phyloP scores from a whole-genome alignment of 2,888 invertebrate species.

The Amphiduros pacificus region DNA sequence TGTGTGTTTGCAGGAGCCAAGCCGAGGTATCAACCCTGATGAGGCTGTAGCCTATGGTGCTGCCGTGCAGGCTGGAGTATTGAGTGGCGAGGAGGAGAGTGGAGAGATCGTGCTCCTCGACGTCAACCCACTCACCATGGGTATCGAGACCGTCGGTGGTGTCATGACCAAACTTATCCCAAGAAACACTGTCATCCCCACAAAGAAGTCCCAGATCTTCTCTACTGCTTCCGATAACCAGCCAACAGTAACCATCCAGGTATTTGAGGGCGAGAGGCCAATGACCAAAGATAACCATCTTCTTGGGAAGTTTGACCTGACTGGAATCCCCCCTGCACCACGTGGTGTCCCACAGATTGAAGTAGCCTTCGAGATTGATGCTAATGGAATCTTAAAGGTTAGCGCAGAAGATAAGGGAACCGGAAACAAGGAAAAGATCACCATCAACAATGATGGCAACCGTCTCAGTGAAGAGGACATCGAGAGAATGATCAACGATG shows the following conservation, averaged over 20 bases:
- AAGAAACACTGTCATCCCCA: constrained; percentile 97
- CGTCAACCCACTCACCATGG: constrained; percentile 97
- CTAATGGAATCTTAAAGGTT: constrained; percentile 64
- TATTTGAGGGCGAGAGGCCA: constrained; percentile 96
- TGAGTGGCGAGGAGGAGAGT: constrained; percentile 95
- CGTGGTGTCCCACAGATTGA: constrained; percentile 62
- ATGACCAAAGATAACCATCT: constrained; percentile 99
- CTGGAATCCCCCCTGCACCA: constrained; percentile 84
- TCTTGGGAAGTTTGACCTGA: constrained; percentile 96
- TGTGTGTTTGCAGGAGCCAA: constrained; percentile 75
- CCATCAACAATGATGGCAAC: constrained; percentile 98
- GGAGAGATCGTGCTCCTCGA: constrained; percentile 93
- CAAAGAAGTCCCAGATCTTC: constrained; percentile 99
- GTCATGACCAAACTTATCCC: constrained; percentile 99
- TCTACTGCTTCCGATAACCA: constrained; percentile 99
- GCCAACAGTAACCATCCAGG: constrained; percentile 96
- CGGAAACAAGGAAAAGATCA: constrained; percentile 97
- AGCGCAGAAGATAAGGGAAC: constrained; percentile 99
- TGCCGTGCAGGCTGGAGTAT: constrained; percentile 96
- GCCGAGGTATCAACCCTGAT: constrained; percentile 97
- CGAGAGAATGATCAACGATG: constrained; percentile 98
- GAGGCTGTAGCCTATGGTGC: constrained; percentile 99
- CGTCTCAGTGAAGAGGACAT: constrained; percentile 96
- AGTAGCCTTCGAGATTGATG: constrained; percentile 64
- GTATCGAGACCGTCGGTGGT: constrained; percentile 99